Evolutionary conservation across 2,113 vertebrate genomes (phyloP).

Genomic region (Saguinus imperator): DNA sequence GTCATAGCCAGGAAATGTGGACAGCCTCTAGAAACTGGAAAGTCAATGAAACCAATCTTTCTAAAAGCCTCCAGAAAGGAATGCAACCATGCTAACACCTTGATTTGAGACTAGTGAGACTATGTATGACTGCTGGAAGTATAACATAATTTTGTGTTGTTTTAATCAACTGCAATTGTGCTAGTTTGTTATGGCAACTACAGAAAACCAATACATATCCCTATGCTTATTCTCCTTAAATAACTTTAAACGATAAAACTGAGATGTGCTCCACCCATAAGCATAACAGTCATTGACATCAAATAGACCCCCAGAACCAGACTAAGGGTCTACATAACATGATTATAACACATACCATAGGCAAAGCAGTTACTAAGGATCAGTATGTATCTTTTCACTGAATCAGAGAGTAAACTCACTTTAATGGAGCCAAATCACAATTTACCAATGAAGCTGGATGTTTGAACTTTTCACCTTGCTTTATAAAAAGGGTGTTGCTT

Average conservation of each 20-base stretch:
- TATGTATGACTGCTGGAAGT: background rate
- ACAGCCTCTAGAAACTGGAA: background rate
- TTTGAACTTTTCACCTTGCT: conserved; percentile 12
- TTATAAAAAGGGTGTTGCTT: background rate
- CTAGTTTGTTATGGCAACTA: background rate
- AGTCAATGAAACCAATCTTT: background rate
- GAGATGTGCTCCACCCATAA: background rate
- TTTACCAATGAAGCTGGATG: background rate
- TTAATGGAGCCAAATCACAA: background rate
- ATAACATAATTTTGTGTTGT: background rate
- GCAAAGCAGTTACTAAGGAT: background rate
- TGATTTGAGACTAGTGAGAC: background rate
- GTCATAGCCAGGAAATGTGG: background rate
- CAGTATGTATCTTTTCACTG: background rate
- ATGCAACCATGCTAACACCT: background rate
- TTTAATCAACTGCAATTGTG: background rate
- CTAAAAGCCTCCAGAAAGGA: background rate
- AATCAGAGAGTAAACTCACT: background rate
- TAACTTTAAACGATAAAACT: background rate
- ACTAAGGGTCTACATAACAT: background rate
- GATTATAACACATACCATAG: background rate
- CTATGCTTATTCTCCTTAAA: background rate
- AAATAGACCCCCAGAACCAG: background rate
- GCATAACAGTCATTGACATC: background rate
- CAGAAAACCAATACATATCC: background rate